These are phyloP conservation scores for Acipenser ruthenus DNA, from an alignment of 2,797 vertebrate species.

Conservation along the genomic window DNA sequence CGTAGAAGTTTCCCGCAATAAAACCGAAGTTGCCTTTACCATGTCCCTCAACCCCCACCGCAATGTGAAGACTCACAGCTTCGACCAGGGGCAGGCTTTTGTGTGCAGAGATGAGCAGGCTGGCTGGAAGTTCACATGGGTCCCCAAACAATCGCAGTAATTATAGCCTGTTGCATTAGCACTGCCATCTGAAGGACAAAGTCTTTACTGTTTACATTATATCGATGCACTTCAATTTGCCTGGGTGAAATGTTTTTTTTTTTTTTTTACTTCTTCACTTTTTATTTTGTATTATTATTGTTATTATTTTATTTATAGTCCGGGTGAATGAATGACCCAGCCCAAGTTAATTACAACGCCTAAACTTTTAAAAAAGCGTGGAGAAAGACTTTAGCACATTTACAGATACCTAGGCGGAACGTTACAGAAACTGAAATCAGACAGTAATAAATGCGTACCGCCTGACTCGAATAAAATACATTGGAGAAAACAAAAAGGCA, in stretches of 20 bases:
- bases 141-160: slow-evolving; percentile 69
- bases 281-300: background rate
- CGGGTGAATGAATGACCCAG: too few species aligned
- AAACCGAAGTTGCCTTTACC: slow-evolving; percentile 76
- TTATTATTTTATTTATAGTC: background rate
- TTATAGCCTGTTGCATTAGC: background rate
- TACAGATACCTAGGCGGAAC: too few species aligned
- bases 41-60: slow-evolving; percentile 76
- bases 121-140: slow-evolving; percentile 90
- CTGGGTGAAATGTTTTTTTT: background rate
- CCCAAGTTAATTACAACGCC: too few species aligned
- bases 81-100: slow-evolving; percentile 90
- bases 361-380: too few species aligned
- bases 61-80: slow-evolving; percentile 86
- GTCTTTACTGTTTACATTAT: slow-evolving; percentile 23
- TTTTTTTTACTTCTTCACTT: too few species aligned
- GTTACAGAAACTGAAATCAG: too few species aligned
- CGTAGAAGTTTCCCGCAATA: slow-evolving; percentile 45
- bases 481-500: too few species aligned
- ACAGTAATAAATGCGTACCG: too few species aligned
- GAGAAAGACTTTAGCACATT: too few species aligned
- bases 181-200: slow-evolving; percentile 15
- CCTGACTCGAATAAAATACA: too few species aligned
- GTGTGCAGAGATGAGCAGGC: slow-evolving; percentile 69
- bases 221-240: slow-evolving; percentile 21